Base-by-base conservation (phyloP, 2,113 vertebrate genomes). In the Formicarius rufipectus region DNA sequence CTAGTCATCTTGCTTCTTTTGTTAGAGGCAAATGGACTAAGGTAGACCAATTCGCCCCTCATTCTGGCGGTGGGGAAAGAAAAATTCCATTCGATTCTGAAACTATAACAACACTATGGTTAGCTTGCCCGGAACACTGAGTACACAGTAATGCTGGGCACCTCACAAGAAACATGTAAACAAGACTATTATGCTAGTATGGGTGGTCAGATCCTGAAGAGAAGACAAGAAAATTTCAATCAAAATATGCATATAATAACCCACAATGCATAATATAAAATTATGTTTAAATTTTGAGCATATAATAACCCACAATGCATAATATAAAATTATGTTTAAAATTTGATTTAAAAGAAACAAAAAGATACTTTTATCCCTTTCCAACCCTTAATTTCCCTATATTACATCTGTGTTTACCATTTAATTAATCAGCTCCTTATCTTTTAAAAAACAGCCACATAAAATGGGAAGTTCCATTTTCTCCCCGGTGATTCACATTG, bases 401-500 rank as follows among this genome's bases (percentile, higher is more conserved):
- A 75, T 71, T 82, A 78, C 37, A 90, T 25, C 21, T 56, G 6
- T 35, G 42, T 24, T 55, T 59, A 63, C 60, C 47, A 75, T 75
- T 90, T 90, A 71, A 80, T 87, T 81, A 64, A 87, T 59, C 59
- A 55, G 39, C 30, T 87, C 37, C 49, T 91, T 94, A 67, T 39
- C 64, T 75, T 62, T 75, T 84, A 67, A 52, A 90, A 93, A 80
- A 55, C 37, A 93, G 55, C 23, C 56, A 67, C 49, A 47, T 28
- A 59, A 95, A 96, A 83, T 2, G 52, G 56, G 49, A 88, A 79
- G 85, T 72, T 76, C 76, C 27, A 14, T 88, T 82, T 95, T 87
- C 53, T 90, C 56, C 39, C 49, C 50, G 60, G 20, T 74, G 82
- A 92, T 59, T 90, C 71, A 55, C 13, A 30, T 12, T 45, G 64